Percentiles rank a stretch among this genome's conserved stretches.
Conservation (phyloP, 30 jellyfish, hydroid and myxozoan species). For the Hydractinia echinata region DNA sequence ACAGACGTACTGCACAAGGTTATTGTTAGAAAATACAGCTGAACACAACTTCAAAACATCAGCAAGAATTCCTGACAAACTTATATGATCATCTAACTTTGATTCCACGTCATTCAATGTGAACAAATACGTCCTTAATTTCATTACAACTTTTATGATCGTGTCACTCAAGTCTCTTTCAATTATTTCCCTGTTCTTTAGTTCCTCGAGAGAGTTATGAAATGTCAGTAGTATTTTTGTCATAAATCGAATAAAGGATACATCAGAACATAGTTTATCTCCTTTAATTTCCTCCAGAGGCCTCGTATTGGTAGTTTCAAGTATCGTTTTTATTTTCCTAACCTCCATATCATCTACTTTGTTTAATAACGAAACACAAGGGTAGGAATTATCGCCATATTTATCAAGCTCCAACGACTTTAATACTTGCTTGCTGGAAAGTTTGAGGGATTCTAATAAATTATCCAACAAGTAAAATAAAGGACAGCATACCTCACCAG, state of each 20-base stretch:
- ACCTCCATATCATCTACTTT: background rate
- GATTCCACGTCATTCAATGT: background rate
- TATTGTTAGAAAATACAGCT: background rate
- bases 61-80: background rate
- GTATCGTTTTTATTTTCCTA: background rate
- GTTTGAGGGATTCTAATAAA: background rate
- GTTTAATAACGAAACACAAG: background rate
- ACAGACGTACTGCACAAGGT: background rate
- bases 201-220: background rate
- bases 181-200: background rate
- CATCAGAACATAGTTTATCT: background rate
- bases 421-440: background rate
- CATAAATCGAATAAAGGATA: background rate
- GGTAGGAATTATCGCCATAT: background rate
- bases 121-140: background rate
- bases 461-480: constrained; percentile 4
- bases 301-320: background rate
- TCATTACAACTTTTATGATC: background rate
- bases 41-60: background rate
- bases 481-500: background rate
- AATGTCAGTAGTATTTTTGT: background rate
- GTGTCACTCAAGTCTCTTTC: background rate
- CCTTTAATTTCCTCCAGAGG: background rate
- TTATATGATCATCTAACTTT: background rate
- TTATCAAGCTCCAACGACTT: constrained; percentile 5